phyloP scores from a whole-genome alignment of 2,113 vertebrate genomes.

The Equus przewalskii region DNA sequence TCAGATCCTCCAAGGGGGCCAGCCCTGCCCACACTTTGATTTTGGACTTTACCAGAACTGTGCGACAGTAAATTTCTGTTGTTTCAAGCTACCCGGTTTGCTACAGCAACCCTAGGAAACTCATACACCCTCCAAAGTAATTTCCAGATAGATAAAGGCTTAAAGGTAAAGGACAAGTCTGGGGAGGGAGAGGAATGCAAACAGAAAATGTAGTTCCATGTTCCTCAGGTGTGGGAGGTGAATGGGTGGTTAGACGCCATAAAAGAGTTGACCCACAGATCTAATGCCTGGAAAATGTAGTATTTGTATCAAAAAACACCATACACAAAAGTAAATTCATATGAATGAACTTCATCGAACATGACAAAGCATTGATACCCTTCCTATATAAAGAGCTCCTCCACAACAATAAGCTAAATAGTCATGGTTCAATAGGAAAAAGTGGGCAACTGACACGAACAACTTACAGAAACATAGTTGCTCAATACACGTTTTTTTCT shows the following conservation, averaged over 20 bases:
- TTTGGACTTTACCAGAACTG: neutral
- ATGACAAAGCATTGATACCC: neutral
- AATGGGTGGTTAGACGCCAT: neutral
- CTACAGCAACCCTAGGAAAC: neutral
- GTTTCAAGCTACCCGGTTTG: neutral
- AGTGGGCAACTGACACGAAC: neutral
- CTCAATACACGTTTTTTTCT: too few species aligned
- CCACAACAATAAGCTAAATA: neutral
- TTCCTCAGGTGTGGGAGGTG: neutral
- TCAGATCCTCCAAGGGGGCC: neutral
- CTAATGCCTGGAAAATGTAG: neutral
- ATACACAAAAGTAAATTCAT: neutral
- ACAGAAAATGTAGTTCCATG: neutral
- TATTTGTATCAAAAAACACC: neutral
- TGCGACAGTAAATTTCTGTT: neutral
- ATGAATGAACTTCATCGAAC: neutral
- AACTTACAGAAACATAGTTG: neutral
- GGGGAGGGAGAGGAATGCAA: neutral
- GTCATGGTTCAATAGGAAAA: fast-evolving
- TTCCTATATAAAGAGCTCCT: neutral
- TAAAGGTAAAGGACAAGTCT: neutral
- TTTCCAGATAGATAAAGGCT: neutral
- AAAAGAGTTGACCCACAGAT: neutral
- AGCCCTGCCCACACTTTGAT: neutral
- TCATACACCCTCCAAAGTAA: neutral